Base-by-base conservation (phyloP, 2,113 vertebrate genomes). In the Mixornis gularis region DNA sequence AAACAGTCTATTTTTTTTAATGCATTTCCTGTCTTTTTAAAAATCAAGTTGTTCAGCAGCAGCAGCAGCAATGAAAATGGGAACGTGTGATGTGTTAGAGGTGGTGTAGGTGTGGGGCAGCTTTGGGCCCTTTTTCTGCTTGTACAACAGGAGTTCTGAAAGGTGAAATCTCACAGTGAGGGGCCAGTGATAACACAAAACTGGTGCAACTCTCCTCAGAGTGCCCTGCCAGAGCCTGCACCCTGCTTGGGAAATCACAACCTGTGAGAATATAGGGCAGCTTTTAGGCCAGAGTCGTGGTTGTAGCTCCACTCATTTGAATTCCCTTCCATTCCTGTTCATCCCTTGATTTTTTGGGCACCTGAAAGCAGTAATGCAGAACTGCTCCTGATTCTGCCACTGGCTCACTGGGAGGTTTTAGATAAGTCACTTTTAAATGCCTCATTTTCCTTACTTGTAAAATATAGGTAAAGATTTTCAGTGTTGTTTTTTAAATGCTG, bases 1-100 rank as follows among this genome's bases (percentile, higher is more conserved):
- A 83, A 79, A 79, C 22, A 68, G 64, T 8, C 0, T 19, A 0
- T 3, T n/a, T 49, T 44, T 1, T 46, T 48, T 48, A 6, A 30
- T 53, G 16, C 18, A 2, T 62, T 79, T 81, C 9, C 22, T 62
- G 2, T 32, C 24, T 36, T 78, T 58, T 58, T 55, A 46, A 66
- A 86, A 73, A 38, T 25, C 24, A 26, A 80, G 49, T 32, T 70
- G 49, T 64, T 92, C 40, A 76, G 16, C 21, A 79, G 77, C 46
- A 79, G 77, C 46, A 58, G 3, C 46, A 58, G 2, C 38, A 49
- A 4, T 73, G 52, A 36, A 38, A 72, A 69, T 53, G 20, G 51
- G 16, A 41, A 18, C 4, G 5, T 70, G 4, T 58, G 74, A 5
- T 2, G 36, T 76, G 10, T 40, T 74, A 10, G 1, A 32, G 48